Conservation (phyloP, 1,140 invertebrate genomes). For the Mycetomoellerius zeteki region DNA sequence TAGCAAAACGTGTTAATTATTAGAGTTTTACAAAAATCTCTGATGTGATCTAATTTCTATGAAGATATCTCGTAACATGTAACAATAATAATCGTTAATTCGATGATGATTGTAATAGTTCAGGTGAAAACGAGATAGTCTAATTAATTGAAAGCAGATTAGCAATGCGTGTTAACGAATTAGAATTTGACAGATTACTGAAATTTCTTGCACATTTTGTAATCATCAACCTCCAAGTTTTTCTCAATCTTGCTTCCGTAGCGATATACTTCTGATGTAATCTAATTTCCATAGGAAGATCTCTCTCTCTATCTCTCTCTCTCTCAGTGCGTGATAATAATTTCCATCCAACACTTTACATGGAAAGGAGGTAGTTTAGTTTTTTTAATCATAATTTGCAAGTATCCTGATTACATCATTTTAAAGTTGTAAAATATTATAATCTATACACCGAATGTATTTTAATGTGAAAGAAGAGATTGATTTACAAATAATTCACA, state of each 20-base stretch:
- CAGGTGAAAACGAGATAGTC: too few relatives aligned
- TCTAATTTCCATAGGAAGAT: background rate
- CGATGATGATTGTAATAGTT: too few relatives aligned
- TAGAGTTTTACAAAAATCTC: background rate
- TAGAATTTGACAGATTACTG: too few relatives aligned
- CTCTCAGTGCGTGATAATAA: background rate
- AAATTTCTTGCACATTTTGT: too few relatives aligned
- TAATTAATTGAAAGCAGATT: too few relatives aligned
- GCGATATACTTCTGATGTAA: background rate
- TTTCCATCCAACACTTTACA: background rate
- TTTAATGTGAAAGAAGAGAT: background rate
- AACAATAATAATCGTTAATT: too few relatives aligned
- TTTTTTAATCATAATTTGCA: background rate
- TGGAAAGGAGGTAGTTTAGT: too few relatives aligned
- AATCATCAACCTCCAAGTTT: background rate
- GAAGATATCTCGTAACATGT: too few relatives aligned
- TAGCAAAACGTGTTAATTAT: background rate
- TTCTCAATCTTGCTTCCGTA: conserved; percentile 43
- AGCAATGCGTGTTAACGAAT: too few relatives aligned
- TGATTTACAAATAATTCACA: background rate
- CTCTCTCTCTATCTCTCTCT: too few relatives aligned
- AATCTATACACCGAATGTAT: background rate
- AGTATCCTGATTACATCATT: background rate
- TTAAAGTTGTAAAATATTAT: background rate
- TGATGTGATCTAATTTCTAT: too few relatives aligned